Evolutionary conservation across 1,140 invertebrate species (phyloP).

Genomic region (Rhopalosiphum maidis): DNA sequence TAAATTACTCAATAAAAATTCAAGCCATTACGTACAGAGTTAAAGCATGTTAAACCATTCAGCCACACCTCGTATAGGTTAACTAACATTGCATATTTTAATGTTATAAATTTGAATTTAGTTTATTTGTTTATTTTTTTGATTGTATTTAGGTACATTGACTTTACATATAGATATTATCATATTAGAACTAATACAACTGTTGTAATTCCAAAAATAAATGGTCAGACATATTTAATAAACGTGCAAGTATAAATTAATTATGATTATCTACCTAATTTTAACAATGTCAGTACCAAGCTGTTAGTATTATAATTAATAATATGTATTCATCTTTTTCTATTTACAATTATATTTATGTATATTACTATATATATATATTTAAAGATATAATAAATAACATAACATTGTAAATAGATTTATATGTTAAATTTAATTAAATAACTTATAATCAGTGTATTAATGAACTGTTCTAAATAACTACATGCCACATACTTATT

Average conservation of each 20-base stretch:
- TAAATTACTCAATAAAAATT: background rate
- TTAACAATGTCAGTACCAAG: background rate
- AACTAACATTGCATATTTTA: background rate
- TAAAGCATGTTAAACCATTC: background rate
- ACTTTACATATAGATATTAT: background rate
- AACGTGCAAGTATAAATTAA: background rate
- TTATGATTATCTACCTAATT: background rate
- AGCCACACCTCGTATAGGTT: background rate
- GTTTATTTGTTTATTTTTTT: background rate
- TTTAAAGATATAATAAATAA: too few relatives aligned
- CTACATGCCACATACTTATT: too few relatives aligned
- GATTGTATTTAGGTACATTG: background rate
- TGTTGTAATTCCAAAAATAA: background rate
- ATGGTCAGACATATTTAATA: background rate
- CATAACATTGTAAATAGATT: too few relatives aligned
- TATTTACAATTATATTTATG: too few relatives aligned
- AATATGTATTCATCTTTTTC: too few relatives aligned
- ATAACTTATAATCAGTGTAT: too few relatives aligned
- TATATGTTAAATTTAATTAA: too few relatives aligned
- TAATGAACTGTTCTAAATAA: too few relatives aligned
- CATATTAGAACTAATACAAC: background rate
- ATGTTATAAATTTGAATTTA: background rate
- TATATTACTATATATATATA: too few relatives aligned
- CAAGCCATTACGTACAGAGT: background rate
- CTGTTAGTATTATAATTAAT: too few relatives aligned